Conservation (phyloP, 2,888 invertebrate genomes). For the Galeruca laticollis region DNA sequence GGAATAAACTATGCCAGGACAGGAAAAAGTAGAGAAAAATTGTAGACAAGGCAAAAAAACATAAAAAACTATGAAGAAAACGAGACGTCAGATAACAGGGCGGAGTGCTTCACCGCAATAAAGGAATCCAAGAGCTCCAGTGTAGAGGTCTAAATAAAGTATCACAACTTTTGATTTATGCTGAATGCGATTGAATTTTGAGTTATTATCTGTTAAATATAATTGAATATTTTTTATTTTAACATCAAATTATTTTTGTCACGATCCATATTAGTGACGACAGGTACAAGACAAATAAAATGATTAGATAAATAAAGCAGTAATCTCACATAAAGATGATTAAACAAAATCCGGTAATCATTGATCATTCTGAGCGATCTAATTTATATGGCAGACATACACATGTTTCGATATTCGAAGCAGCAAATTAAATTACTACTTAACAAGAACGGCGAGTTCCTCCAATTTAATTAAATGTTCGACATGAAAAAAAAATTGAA, state of each 20-base stretch:
- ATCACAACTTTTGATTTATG: too few species aligned
- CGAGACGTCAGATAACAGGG: too few species aligned
- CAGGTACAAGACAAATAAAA: background rate
- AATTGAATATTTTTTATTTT: too few species aligned
- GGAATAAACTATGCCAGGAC: too few species aligned
- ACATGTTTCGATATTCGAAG: slow-evolving; percentile 36
- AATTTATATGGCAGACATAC: slow-evolving; percentile 36
- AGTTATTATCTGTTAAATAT: background rate
- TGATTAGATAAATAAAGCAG: background rate
- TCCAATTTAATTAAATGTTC: slow-evolving; percentile 36
- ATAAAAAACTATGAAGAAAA: too few species aligned
- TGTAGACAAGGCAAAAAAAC: too few species aligned
- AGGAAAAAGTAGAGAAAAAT: too few species aligned
- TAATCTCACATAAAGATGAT: slow-evolving; percentile 9
- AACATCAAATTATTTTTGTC: too few species aligned
- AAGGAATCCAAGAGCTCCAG: too few species aligned
- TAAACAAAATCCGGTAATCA: slow-evolving; percentile 23
- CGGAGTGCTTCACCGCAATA: too few species aligned
- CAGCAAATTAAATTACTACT: slow-evolving; percentile 35
- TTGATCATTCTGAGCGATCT: slow-evolving; percentile 28
- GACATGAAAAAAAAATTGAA: slow-evolving; percentile 24
- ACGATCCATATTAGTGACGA: background rate
- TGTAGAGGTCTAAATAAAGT: too few species aligned
- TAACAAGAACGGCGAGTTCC: slow-evolving; percentile 28
- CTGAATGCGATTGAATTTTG: too few species aligned